Evolutionary conservation across 2,797 vertebrate genomes (phyloP).

Genomic region (Sebastolobus altivelis): DNA sequence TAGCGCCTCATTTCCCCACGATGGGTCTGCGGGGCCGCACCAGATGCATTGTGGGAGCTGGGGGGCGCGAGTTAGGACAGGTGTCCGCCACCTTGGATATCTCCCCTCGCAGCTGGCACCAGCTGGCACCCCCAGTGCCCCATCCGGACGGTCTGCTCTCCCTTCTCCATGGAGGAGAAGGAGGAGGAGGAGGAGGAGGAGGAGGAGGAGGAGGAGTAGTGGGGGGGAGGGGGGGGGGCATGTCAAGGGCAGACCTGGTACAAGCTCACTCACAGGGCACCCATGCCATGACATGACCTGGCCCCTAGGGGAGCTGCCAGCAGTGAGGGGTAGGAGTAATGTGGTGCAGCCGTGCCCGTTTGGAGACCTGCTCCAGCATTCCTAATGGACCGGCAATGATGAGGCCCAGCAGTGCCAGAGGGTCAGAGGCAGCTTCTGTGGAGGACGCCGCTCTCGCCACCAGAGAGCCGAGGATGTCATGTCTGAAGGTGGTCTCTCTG

Average conservation of each 20-base stretch:
- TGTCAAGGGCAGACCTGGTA: constrained; percentile 87
- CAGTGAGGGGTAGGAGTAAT: constrained; percentile 83
- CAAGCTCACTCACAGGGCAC: constrained; percentile 88
- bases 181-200: constrained; percentile 69
- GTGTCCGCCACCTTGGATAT: constrained; percentile 88
- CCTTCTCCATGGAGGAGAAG: constrained; percentile 74
- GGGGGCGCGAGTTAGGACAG: constrained; percentile 85
- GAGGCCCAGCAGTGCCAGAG: constrained; percentile 85
- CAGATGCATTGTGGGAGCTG: constrained; percentile 88
- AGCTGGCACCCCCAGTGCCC: constrained; percentile 87
- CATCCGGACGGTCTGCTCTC: constrained; percentile 84
- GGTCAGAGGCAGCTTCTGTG: constrained; percentile 86
- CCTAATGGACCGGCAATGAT: constrained; percentile 87
- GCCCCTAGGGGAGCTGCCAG: constrained; percentile 85
- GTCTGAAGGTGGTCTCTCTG: constrained; percentile 83
- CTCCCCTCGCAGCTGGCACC: constrained; percentile 86
- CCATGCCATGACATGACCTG: constrained; percentile 86
- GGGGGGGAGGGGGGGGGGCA: constrained; percentile 59
- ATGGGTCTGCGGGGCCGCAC: constrained; percentile 85
- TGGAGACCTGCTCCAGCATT: constrained; percentile 82
- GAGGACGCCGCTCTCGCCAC: constrained; percentile 78
- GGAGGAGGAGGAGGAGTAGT: constrained; percentile 48
- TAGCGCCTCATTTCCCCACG: constrained; percentile 88
- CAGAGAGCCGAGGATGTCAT: constrained; percentile 80
- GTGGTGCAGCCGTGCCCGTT: constrained; percentile 80